A percentile compares a stretch with the other conserved stretches of the same genome.
These are phyloP conservation scores for Miniopterus natalensis DNA, from an alignment of 2,113 vertebrate species.

Conservation along the genomic window DNA sequence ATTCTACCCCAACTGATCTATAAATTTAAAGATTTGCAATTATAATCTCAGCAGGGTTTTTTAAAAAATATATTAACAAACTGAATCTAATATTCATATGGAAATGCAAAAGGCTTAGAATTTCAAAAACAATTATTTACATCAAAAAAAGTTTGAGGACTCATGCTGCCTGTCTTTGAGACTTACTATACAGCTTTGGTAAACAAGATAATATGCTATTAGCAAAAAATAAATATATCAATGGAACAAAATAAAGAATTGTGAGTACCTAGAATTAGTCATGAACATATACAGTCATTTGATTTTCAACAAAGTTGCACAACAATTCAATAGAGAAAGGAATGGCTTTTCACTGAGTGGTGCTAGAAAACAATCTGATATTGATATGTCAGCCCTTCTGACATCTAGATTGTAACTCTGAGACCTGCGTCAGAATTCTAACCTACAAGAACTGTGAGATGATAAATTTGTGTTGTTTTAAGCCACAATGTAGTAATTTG, in stretches of 20 bases:
- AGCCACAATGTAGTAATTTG: neutral
- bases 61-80: neutral
- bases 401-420: neutral
- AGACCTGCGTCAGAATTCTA: neutral
- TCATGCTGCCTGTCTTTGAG: neutral
- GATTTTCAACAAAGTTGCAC: neutral
- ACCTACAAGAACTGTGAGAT: neutral
- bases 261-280: neutral
- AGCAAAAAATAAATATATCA: neutral
- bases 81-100: neutral
- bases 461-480: neutral
- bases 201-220: neutral
- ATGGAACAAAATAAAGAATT: neutral
- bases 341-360: neutral
- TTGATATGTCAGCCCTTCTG: neutral
- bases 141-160: neutral
- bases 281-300: neutral
- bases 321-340: neutral
- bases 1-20: neutral
- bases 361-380: neutral
- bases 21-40: neutral
- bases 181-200: neutral
- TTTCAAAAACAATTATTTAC: neutral
- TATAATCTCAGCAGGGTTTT: neutral
- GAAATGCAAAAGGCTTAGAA: neutral